phyloP scores from a whole-genome alignment of 2,113 vertebrate species.

The Rynchops niger region DNA sequence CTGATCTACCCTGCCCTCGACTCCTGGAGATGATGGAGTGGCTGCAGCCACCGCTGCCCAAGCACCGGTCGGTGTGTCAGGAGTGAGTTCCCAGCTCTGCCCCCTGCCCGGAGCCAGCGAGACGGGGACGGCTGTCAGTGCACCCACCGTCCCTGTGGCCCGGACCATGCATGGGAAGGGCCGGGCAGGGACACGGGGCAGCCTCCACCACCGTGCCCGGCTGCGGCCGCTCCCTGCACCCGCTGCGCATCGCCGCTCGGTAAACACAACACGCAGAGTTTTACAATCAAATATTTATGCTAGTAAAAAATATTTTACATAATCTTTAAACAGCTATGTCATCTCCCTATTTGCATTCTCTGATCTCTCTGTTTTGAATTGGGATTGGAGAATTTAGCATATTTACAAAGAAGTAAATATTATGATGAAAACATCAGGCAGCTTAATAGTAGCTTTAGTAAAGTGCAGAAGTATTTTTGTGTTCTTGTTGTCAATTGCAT shows the following conservation, averaged over 20 bases:
- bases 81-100: background rate
- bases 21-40: background rate
- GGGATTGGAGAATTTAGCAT: constrained; percentile 71
- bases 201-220: background rate
- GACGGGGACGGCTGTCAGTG: fast-evolving
- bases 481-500: constrained; percentile 66
- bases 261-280: constrained; percentile 75
- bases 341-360: constrained; percentile 77
- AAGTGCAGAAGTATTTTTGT: constrained; percentile 69
- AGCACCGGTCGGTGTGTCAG: fast-evolving
- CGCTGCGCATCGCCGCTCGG: constrained; percentile 43
- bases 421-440: constrained; percentile 74
- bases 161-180: background rate
- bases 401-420: constrained; percentile 83
- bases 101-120: fast-evolving
- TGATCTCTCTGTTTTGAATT: constrained; percentile 75
- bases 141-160: background rate
- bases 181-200: background rate
- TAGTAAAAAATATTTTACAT: constrained; percentile 74
- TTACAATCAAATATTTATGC: constrained; percentile 82
- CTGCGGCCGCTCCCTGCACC: background rate
- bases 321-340: constrained; percentile 80
- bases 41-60: background rate
- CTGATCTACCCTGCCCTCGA: background rate
- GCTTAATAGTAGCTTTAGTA: constrained; percentile 71